A percentile compares a stretch with the other conserved stretches of the same genome.
Conservation (phyloP, 1,140 invertebrate genomes). For the Brachionus calyciflorus region DNA sequence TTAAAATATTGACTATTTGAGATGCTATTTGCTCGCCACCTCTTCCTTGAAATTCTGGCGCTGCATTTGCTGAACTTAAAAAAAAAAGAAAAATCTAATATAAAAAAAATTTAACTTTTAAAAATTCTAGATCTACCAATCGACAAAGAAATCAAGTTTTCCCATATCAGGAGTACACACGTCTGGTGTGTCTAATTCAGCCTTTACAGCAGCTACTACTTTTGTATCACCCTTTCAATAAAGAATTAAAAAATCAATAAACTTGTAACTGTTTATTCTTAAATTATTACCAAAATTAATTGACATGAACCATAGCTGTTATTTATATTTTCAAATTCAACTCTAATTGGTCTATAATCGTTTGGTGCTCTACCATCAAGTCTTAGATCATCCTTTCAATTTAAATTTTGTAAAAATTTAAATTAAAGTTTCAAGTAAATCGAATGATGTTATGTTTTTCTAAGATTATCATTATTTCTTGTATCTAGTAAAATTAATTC, state of each 20-base stretch:
- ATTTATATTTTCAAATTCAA: constrained; percentile 44
- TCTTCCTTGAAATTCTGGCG: constrained; percentile 88
- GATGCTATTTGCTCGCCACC: constrained; percentile 83
- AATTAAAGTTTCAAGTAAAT: no score
- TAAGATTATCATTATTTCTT: no score
- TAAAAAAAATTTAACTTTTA: constrained; percentile 8
- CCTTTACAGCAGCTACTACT: constrained; percentile 84
- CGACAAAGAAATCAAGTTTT: constrained; percentile 89
- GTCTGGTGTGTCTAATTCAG: constrained; percentile 78
- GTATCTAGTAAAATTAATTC: neutral
- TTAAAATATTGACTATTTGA: constrained; percentile 75
- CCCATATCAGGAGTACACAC: constrained; percentile 74
- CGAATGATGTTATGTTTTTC: no score
- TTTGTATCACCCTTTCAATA: constrained; percentile 75
- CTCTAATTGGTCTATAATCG: constrained; percentile 31
- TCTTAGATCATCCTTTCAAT: constrained; percentile 21
- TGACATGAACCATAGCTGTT: constrained; percentile 45
- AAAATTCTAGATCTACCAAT: constrained; percentile 71
- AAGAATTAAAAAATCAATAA: neutral
- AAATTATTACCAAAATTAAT: constrained; percentile 17
- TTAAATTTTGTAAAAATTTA: neutral
- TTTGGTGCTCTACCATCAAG: constrained; percentile 37
- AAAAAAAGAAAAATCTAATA: constrained; percentile 51
- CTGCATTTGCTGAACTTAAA: constrained; percentile 83
- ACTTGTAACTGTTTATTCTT: neutral